A percentile compares a stretch with the other conserved stretches of the same genome.
phyloP scores from a whole-genome alignment of 1,140 invertebrate genomes.

The Drosophila repletoides region DNA sequence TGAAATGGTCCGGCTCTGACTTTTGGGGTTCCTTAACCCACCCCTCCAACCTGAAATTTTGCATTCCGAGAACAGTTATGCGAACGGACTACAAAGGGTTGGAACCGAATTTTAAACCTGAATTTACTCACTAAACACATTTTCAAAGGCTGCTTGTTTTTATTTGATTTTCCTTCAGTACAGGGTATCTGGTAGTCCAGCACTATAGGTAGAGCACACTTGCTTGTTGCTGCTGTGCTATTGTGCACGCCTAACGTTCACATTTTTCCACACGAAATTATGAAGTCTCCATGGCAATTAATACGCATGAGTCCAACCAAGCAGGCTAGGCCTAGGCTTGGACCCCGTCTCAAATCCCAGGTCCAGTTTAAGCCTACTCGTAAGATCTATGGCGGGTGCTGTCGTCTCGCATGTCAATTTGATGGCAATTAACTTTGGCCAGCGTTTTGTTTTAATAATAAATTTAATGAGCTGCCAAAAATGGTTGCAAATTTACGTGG shows the following conservation, averaged over 20 bases:
- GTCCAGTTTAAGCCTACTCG: neutral
- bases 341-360: neutral
- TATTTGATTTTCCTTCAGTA: too few species aligned
- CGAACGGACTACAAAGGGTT: too few species aligned
- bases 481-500: constrained; percentile 81
- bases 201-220: too few species aligned
- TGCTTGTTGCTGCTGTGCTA: constrained; percentile 17
- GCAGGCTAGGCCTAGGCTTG: too few species aligned
- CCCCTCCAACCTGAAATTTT: too few species aligned
- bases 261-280: constrained; percentile 80
- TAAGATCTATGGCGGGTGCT: constrained; percentile 66
- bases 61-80: too few species aligned
- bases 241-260: constrained; percentile 65
- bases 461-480: constrained; percentile 81
- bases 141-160: too few species aligned
- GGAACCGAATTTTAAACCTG: too few species aligned
- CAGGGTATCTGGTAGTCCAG: too few species aligned
- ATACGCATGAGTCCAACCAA: constrained; percentile 63
- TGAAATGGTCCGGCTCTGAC: too few species aligned
- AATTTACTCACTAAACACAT: too few species aligned
- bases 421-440: constrained; percentile 72
- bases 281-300: constrained; percentile 78
- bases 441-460: constrained; percentile 71
- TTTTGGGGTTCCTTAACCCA: too few species aligned
- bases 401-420: constrained; percentile 77